Conservation (phyloP, 1,140 invertebrate genomes). For the Colletes gigas region DNA sequence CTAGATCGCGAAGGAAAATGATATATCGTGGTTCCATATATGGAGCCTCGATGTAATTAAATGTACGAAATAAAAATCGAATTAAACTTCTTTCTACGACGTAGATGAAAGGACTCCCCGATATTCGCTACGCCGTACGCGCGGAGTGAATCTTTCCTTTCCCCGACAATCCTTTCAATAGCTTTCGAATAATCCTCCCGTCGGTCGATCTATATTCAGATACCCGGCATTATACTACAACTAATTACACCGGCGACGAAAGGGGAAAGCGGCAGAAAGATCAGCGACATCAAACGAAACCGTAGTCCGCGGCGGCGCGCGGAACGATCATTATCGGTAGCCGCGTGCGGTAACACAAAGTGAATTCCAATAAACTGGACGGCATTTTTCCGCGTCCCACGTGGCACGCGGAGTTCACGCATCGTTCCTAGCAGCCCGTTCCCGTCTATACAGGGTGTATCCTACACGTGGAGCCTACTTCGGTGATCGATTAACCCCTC, state of each 20-base stretch:
- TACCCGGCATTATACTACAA: conserved; percentile 14
- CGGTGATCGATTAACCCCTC: too few relatives aligned
- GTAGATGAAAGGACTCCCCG: too few relatives aligned
- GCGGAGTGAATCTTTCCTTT: background rate
- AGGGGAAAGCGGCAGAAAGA: conserved; percentile 14
- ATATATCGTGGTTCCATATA: too few relatives aligned
- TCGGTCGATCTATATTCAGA: conserved; percentile 17
- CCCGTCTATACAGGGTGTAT: background rate
- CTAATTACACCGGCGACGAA: conserved; percentile 8
- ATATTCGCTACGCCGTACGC: too few relatives aligned
- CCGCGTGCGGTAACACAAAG: conserved; percentile 46
- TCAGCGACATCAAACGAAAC: conserved; percentile 29
- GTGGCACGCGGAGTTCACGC: conserved; percentile 48
- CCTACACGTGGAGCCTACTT: background rate
- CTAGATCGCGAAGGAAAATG: too few relatives aligned
- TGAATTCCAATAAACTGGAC: conserved; percentile 50
- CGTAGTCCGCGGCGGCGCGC: conserved; percentile 27
- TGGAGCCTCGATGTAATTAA: too few relatives aligned
- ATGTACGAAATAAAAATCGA: too few relatives aligned
- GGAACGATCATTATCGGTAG: conserved; percentile 43
- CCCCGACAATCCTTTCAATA: background rate
- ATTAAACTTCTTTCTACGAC: too few relatives aligned
- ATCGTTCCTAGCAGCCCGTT: conserved; percentile 22
- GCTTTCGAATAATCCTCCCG: conserved; percentile 8
- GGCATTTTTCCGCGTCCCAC: conserved; percentile 38